These are phyloP conservation scores for Sebastes iracundus DNA, from an alignment of 2,797 vertebrate species.

Conservation along the genomic window DNA sequence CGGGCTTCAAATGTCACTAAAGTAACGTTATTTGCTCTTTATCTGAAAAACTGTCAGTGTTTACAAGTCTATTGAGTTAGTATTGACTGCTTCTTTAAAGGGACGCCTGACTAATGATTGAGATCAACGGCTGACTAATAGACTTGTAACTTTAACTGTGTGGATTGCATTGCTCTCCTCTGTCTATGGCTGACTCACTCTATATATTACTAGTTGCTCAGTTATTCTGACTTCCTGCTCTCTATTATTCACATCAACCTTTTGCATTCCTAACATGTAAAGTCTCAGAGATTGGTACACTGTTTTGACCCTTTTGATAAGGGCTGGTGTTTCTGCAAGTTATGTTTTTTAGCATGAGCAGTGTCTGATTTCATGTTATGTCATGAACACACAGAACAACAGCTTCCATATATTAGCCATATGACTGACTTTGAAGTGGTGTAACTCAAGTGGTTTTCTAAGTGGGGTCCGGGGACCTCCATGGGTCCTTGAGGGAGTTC, in stretches of 20 bases:
- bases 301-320: neutral
- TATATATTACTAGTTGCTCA: neutral
- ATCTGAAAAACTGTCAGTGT: neutral
- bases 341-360: neutral
- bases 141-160: conserved; percentile 1
- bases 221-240: conserved; percentile 1
- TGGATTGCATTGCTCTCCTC: conserved; percentile 7
- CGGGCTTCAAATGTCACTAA: neutral
- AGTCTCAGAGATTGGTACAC: too few species aligned
- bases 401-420: conserved; percentile 6
- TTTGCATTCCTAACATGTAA: neutral
- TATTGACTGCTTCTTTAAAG: neutral
- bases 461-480: too few species aligned
- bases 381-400: conserved; percentile 17
- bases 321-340: neutral
- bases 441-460: neutral
- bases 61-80: neutral
- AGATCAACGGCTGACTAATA: conserved; percentile 13
- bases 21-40: neutral
- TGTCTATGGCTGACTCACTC: conserved; percentile 1
- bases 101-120: neutral
- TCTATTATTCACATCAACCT: neutral
- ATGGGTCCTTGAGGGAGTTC: too few species aligned
- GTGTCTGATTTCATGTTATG: conserved; percentile 25
- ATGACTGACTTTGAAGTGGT: conserved; percentile 4